phyloP scores from a whole-genome alignment of 2,113 vertebrate genomes.

The Athene cunicularia region DNA sequence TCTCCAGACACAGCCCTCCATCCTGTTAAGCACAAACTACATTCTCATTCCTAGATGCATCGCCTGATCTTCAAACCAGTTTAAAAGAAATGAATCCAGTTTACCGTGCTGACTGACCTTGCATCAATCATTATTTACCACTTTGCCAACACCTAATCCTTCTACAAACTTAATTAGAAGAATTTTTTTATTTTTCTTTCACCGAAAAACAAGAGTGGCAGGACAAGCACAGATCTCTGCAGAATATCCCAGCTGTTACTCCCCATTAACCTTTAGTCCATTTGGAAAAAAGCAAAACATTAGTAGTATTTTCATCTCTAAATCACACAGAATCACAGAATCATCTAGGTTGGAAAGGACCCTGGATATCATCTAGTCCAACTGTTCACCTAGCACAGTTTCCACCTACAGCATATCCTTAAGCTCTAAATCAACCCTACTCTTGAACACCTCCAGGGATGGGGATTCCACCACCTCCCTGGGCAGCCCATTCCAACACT shows the following conservation, averaged over 20 bases:
- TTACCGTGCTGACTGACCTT: not conserved
- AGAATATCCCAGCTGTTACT: not conserved
- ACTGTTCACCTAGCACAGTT: too few species aligned
- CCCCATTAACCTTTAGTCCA: not conserved
- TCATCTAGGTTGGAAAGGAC: too few species aligned
- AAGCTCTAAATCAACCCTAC: too few species aligned
- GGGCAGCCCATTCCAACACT: too few species aligned
- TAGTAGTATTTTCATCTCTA: not conserved
- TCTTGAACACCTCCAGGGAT: too few species aligned
- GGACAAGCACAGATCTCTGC: not conserved
- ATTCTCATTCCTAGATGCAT: not conserved
- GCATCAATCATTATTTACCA: not conserved
- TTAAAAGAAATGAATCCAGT: not conserved
- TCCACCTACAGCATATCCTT: too few species aligned
- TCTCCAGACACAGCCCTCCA: not conserved
- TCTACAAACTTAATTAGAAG: not conserved
- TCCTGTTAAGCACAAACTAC: not conserved
- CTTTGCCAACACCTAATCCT: not conserved
- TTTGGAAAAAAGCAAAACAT: conserved; percentile 5
- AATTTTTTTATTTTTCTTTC: not conserved
- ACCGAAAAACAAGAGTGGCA: not conserved
- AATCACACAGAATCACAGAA: not conserved
- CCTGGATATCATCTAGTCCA: too few species aligned
- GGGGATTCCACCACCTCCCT: too few species aligned
- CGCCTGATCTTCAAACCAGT: not conserved